Percentiles rank a stretch among this genome's conserved stretches.
Evolutionary conservation across 2,797 vertebrate genomes (phyloP).

Genomic region (Echeneis naucrates): DNA sequence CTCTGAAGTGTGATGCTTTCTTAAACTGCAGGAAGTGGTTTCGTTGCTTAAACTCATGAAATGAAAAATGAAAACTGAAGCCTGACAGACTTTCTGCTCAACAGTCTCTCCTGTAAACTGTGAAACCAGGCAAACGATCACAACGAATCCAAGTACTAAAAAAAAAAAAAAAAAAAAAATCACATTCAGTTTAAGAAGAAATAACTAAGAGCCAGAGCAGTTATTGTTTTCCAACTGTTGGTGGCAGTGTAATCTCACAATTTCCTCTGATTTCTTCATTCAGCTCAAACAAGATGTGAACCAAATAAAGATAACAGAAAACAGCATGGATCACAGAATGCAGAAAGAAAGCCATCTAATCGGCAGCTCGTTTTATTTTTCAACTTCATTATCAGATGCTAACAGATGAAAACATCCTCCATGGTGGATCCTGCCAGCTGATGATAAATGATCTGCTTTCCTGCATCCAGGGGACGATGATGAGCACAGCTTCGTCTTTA

Average conservation of each 20-base stretch:
- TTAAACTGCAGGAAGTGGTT: no score
- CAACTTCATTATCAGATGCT: constrained; percentile 13
- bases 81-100: no score
- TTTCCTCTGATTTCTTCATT: constrained; percentile 7
- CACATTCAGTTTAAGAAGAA: not conserved
- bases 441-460: constrained; percentile 26
- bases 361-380: constrained; percentile 1
- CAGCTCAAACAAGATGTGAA: not conserved
- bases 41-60: no score
- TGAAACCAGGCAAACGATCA: no score
- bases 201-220: not conserved
- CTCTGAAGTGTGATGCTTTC: no score
- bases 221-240: constrained; percentile 24
- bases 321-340: not conserved
- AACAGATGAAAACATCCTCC: constrained; percentile 20
- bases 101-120: no score
- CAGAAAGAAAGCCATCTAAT: constrained; percentile 7
- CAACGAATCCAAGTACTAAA: no score
- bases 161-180: no score
- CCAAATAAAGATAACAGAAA: constrained; percentile 26
- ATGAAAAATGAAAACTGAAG: no score
- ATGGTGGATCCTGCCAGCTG: constrained; percentile 17
- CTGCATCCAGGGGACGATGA: constrained; percentile 24
- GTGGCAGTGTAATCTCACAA: constrained; percentile 49
- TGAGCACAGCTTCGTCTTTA: not conserved